Evolutionary conservation across 1,140 invertebrate species (phyloP), one percentile per base, ranked within the genome.

Genomic region (Megalopta genalis): DNA sequence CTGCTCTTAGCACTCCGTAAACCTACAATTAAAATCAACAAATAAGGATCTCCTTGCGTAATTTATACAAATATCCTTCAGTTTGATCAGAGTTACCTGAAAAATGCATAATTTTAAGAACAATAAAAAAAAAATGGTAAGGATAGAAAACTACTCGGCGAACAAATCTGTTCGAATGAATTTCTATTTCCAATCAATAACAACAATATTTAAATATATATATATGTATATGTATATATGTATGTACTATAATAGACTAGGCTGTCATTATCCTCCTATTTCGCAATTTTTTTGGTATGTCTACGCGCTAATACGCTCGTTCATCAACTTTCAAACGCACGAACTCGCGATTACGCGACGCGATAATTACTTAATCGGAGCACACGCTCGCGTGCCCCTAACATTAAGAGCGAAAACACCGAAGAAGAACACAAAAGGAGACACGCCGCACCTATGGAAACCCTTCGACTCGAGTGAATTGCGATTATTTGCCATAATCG

Each of bases 111-210:
- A 46, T 12, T 46, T 5, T 52, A 0, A 57, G 8, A 16, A n/a
- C n/a, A n/a, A n/a, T n/a, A n/a, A n/a, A n/a, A n/a, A n/a, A n/a
- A 1, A 49, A 14, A 3, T 18, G 16, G 42, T 5, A 12, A 42
- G 52, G 49, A 5, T 49, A 59, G 42, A 32, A 4, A 78, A 25
- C 6, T 54, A 18, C 14, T 18, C 18, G 49, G 2, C 23, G 5
- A 9, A 21, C 21, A n/a, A 49, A 23, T 54, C 57, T n/a, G 12
- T 67, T 71, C 37, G 54, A 70, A 82, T 79, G 64, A 64, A 46
- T 84, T 64, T 88, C 77, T 88, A 88, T 86, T 88, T 88, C 79
- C 81, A 88, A 77, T 88, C 39, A 81, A 87, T 88, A 85, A 89
- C 83, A 89, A 89, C 81, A 86, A 88, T 86, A 88, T 81, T 88